A percentile compares a stretch with the other conserved stretches of the same genome.
Conservation (phyloP, 2,797 vertebrate genomes). For the Champsocephalus esox region DNA sequence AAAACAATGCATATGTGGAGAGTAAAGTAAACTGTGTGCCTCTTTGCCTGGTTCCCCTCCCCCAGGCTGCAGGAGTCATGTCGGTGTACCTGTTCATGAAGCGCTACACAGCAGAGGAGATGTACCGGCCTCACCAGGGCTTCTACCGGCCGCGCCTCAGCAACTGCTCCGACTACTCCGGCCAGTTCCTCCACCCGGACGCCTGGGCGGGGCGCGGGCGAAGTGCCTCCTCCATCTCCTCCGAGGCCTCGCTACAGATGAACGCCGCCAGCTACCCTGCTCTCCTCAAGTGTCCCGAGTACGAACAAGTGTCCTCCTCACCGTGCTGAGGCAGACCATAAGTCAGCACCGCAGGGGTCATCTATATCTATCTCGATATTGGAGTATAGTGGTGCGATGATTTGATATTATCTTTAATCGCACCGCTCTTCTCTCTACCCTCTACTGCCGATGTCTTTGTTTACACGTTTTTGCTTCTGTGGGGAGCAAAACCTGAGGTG, state of each 20-base stretch:
- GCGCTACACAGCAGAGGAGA: constrained; percentile 92
- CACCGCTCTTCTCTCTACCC: constrained; percentile 19
- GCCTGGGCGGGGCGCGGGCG: constrained; percentile 88
- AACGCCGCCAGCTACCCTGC: constrained; percentile 90
- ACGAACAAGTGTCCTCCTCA: constrained; percentile 93
- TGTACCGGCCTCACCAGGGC: constrained; percentile 89
- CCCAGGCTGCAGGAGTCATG: constrained; percentile 92
- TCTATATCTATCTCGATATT: constrained; percentile 48
- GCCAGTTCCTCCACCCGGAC: constrained; percentile 93
- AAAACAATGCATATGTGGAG: neutral
- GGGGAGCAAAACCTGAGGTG: constrained; percentile 26
- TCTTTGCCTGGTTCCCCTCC: neutral
- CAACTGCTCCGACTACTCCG: constrained; percentile 94
- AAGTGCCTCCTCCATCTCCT: constrained; percentile 92
- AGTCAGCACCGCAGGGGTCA: neutral
- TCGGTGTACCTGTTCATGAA: constrained; percentile 96
- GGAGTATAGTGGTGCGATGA: constrained; percentile 35
- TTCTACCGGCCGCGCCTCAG: constrained; percentile 92
- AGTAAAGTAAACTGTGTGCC: constrained; percentile 3
- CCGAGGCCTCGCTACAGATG: constrained; percentile 92
- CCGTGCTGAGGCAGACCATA: constrained; percentile 86
- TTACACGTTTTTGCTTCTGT: constrained; percentile 44
- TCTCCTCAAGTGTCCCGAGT: constrained; percentile 93
- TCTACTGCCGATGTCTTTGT: constrained; percentile 21
- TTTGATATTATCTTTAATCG: constrained; percentile 51